Conservation (phyloP, 1,140 invertebrate genomes). For the Bombus consobrinus region DNA sequence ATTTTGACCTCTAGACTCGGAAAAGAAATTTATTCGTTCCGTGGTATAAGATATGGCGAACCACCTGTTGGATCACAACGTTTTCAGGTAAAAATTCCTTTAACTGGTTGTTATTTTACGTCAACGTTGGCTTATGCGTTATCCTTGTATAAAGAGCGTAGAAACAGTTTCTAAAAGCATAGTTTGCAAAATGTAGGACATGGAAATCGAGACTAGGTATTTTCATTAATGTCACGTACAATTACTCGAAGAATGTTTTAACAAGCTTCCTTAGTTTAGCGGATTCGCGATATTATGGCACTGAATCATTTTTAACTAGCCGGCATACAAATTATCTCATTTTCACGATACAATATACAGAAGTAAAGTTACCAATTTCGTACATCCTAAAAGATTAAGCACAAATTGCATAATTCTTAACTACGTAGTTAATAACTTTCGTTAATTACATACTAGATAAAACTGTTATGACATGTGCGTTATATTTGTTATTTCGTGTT, state of each 20-base stretch:
- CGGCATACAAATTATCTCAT: background rate
- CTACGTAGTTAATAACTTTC: too few species aligned
- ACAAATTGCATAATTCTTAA: background rate
- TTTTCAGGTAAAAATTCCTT: conserved; percentile 82
- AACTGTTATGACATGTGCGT: too few species aligned
- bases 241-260: too few species aligned
- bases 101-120: background rate
- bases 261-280: background rate
- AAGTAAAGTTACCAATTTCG: background rate
- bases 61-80: conserved; percentile 84
- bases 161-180: background rate
- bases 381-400: background rate
- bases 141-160: background rate
- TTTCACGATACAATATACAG: background rate
- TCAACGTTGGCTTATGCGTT: background rate
- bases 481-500: background rate
- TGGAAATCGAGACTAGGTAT: background rate
- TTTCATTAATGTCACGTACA: too few species aligned
- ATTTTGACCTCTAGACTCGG: conserved; percentile 77
- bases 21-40: conserved; percentile 85
- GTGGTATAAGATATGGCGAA: conserved; percentile 86
- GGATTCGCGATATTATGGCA: background rate
- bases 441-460: background rate
- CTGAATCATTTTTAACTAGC: background rate
- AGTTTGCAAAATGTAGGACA: background rate